These are phyloP conservation scores for Catharus fuscescens DNA, from an alignment of 2,113 vertebrate genomes.

Conservation along the genomic window DNA sequence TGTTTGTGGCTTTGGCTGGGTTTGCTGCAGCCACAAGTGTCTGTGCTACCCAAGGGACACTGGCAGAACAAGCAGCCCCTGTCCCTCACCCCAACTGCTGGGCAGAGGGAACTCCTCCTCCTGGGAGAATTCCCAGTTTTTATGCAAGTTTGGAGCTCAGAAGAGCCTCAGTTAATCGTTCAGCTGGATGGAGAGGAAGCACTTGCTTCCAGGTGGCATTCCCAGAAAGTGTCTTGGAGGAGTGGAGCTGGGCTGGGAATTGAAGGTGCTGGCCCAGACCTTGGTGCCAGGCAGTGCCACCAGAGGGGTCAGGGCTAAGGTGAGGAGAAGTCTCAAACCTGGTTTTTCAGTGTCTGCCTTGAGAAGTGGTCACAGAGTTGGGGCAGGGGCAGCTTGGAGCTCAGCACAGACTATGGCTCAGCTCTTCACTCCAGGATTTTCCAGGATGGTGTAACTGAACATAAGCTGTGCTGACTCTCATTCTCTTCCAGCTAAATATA, in stretches of 20 bases:
- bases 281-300: neutral
- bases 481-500: constrained; percentile 56
- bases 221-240: fast-evolving
- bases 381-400: neutral
- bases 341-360: neutral
- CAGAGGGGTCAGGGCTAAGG: neutral
- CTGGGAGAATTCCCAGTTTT: neutral
- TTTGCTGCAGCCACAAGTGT: neutral
- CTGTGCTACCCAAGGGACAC: neutral
- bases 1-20: neutral
- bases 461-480: constrained; percentile 19
- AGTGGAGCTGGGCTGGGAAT: neutral
- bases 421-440: neutral
- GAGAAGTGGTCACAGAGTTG: neutral
- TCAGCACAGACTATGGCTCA: neutral
- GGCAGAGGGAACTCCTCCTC: neutral
- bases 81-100: neutral
- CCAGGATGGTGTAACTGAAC: constrained; percentile 6
- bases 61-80: neutral
- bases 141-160: neutral
- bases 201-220: neutral
- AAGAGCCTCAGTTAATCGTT: neutral
- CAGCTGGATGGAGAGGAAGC: neutral
- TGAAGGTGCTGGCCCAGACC: neutral
- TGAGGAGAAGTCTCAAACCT: neutral